Evolutionary conservation across 1,140 invertebrate species (phyloP).

Genomic region (Druon quercuslanigerum): DNA sequence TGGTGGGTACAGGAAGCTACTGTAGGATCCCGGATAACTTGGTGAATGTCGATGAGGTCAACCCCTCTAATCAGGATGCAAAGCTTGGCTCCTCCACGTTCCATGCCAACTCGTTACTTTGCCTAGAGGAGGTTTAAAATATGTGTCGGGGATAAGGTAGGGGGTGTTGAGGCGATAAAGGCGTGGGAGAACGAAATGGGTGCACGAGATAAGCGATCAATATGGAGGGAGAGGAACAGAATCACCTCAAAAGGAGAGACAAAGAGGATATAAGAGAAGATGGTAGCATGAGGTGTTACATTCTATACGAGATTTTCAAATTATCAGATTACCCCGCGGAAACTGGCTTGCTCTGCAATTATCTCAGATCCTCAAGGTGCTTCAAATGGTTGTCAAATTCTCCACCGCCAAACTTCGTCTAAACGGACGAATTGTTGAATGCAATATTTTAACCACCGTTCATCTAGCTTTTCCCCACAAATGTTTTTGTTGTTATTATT

Average conservation of each 20-base stretch:
- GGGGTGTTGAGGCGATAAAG: constrained; percentile 38
- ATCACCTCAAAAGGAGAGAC: constrained; percentile 5
- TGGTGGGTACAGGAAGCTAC: no score
- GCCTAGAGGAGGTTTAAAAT: constrained; percentile 42
- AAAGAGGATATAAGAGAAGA: constrained; percentile 37
- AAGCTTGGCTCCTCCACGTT: constrained; percentile 35
- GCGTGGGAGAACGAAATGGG: constrained; percentile 44
- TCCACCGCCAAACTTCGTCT: no score
- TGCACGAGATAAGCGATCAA: constrained; percentile 46
- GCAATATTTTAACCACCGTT: no score
- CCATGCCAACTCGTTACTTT: constrained; percentile 47
- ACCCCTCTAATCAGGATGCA: constrained; percentile 51
- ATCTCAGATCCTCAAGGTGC: constrained; percentile 54
- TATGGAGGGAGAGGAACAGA: constrained; percentile 31
- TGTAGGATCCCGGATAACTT: constrained; percentile 19
- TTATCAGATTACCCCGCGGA: constrained; percentile 65
- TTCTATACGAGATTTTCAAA: constrained; percentile 65
- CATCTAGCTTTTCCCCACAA: no score
- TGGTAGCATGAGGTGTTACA: constrained; percentile 51
- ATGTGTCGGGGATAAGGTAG: constrained; percentile 7
- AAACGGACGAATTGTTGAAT: no score
- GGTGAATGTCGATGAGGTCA: constrained; percentile 48
- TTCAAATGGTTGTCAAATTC: no score
- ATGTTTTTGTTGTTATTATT: no score
- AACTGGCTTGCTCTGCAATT: constrained; percentile 60